Evolutionary conservation across 2,113 vertebrate species (phyloP), one percentile per base, ranked within the genome.

Genomic region (Istiophorus platypterus): DNA sequence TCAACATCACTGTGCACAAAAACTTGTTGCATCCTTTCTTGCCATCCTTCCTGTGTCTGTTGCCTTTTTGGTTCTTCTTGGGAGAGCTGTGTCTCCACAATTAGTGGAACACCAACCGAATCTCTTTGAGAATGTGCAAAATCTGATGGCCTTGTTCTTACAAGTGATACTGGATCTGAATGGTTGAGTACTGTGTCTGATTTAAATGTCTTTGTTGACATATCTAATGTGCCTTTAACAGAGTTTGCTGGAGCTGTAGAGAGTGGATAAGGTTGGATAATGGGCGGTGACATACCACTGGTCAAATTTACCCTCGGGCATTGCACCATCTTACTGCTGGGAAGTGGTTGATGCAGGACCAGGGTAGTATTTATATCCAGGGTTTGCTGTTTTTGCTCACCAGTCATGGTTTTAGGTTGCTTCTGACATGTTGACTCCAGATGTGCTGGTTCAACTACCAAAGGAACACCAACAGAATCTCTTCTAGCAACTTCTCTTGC

Each of bases 161-260:
- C 78, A 49, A 94, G 76, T 17, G 93, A 82, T 24, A 95, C 51
- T 49, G 88, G 88, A 89, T 90, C 64, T 52, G 88, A 80, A 63
- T 71, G 41, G 26, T 81, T 80, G 66, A 27, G 15, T 8, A 57
- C 29, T 5, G 15, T 52, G 2, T 85, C 67, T 1, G 81, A 68
- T 76, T 47, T 41, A 31, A n/a, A 76, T 37, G 17, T 2, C 57
- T 84, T 94, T 84, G 75, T 79, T 74, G 94, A 94, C 93, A 93
- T 94, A 29, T 94, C 91, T 41, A 94, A 17, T 11, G 87, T 90
- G 51, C 34, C 65, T 87, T 90, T 92, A 47, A 91, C 42, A 57
- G 84, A 80, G 59, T 93, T 94, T 78, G 92, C 90, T 59, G 93
- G 90, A 77, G 90, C 63, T 61, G 92, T 84, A 41, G 51, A 45